These are phyloP conservation scores for Amphiduros pacificus DNA, from an alignment of 2,888 invertebrate genomes.

Conservation along the genomic window DNA sequence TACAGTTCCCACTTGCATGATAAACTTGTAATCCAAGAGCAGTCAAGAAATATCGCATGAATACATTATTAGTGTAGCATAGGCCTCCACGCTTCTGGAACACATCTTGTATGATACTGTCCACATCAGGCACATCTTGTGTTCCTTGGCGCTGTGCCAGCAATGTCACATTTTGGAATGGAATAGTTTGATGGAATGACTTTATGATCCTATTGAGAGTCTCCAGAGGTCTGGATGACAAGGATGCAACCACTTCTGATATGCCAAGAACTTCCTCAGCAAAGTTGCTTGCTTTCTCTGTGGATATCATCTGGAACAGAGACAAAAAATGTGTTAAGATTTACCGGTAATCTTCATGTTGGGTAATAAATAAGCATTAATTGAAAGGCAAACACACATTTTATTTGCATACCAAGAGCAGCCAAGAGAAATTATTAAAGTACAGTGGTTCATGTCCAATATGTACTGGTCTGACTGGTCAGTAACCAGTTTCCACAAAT, in stretches of 20 bases:
- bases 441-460: no score
- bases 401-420: no score
- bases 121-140: background rate
- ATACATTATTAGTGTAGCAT: constrained; percentile 12
- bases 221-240: background rate
- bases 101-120: constrained; percentile 4
- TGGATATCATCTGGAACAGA: background rate
- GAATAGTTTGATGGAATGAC: background rate
- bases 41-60: constrained; percentile 6
- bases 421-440: no score
- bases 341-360: no score
- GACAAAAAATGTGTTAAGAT: no score
- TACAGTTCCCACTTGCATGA: constrained; percentile 4
- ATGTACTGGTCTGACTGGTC: no score
- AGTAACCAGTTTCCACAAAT: no score
- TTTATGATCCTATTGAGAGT: background rate
- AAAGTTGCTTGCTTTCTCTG: background rate
- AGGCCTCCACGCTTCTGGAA: background rate
- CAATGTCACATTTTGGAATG: constrained; percentile 9
- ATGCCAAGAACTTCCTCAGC: background rate
- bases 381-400: no score
- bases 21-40: background rate
- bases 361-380: no score
- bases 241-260: background rate
- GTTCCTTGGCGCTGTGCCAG: background rate